Evolutionary conservation across 1,140 invertebrate genomes (phyloP).

Genomic region (Brachionus manjavacas): DNA sequence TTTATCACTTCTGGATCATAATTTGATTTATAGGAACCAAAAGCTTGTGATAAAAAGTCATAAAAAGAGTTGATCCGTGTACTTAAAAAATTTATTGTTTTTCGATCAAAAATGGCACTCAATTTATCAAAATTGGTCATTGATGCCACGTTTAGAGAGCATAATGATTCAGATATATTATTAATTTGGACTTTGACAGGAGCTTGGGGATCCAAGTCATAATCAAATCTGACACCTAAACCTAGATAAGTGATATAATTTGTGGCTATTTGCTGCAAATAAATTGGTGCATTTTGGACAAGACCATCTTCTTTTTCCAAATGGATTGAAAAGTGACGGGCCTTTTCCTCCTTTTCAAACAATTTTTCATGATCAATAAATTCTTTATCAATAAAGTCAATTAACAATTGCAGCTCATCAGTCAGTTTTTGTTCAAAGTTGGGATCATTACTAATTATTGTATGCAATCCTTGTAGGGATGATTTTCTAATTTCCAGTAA

Average conservation of each 20-base stretch:
- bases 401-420: background rate
- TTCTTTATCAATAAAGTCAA: slow-evolving; percentile 7
- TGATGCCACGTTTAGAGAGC: background rate
- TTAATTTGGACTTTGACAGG: slow-evolving; percentile 23
- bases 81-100: background rate
- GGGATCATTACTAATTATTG: background rate
- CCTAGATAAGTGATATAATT: background rate
- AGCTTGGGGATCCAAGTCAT: background rate
- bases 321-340: background rate
- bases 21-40: background rate
- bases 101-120: background rate
- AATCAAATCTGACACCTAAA: slow-evolving; percentile 20
- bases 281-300: slow-evolving; percentile 17
- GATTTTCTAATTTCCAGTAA: slow-evolving; percentile 33
- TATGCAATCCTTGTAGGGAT: background rate
- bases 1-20: slow-evolving; percentile 2
- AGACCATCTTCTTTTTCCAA: slow-evolving; percentile 32
- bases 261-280: slow-evolving; percentile 22
- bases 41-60: slow-evolving; percentile 1
- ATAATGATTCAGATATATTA: slow-evolving; percentile 22
- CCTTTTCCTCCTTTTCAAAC: slow-evolving; percentile 20
- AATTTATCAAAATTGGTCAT: slow-evolving; percentile 21
- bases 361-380: background rate
- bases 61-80: background rate
- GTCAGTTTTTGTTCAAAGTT: background rate